Conservation (phyloP, 2,797 vertebrate genomes). For the Iguana delicatissima region DNA sequence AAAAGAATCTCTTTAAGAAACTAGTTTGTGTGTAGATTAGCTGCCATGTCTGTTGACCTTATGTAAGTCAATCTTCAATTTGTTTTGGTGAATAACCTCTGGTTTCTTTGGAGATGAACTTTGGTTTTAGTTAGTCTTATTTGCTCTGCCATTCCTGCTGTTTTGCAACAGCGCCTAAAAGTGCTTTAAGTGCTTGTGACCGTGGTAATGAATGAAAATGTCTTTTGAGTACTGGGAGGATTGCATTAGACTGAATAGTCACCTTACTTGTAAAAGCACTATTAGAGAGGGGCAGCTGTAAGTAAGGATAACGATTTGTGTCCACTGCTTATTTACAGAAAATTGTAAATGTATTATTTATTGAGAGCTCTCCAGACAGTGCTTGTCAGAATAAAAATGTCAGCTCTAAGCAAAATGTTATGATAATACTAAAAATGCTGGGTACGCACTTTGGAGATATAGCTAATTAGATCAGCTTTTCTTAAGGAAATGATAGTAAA, state of each 20-base stretch:
- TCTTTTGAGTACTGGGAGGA: conserved; percentile 89
- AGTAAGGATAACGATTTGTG: conserved; percentile 94
- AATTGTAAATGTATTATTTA: conserved; percentile 99
- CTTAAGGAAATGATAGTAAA: conserved; percentile 82
- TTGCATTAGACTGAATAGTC: conserved; percentile 98
- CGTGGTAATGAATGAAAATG: conserved; percentile 99
- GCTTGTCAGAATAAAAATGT: conserved; percentile 97
- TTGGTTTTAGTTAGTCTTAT: conserved; percentile 76
- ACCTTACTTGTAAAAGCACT: conserved; percentile 98
- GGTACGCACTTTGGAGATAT: conserved; percentile 90
- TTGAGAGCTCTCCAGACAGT: conserved; percentile 93
- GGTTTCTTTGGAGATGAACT: conserved; percentile 80
- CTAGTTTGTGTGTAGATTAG: conserved; percentile 20
- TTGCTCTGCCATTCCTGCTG: conserved; percentile 80
- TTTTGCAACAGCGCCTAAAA: conserved; percentile 94
- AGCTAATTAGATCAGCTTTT: conserved; percentile 93
- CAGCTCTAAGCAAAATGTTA: conserved; percentile 89
- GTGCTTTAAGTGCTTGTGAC: conserved; percentile 99
- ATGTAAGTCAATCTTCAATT: conserved; percentile 72
- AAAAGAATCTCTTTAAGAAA: conserved; percentile 37
- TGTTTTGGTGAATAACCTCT: conserved; percentile 73
- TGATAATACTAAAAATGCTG: conserved; percentile 94
- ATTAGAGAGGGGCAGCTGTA: conserved; percentile 89
- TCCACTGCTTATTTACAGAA: conserved; percentile 97
- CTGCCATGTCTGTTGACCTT: conserved; percentile 16